These are phyloP conservation scores for Sphyrna mokarran DNA, from an alignment of 2,113 vertebrate genomes.

Conservation along the genomic window DNA sequence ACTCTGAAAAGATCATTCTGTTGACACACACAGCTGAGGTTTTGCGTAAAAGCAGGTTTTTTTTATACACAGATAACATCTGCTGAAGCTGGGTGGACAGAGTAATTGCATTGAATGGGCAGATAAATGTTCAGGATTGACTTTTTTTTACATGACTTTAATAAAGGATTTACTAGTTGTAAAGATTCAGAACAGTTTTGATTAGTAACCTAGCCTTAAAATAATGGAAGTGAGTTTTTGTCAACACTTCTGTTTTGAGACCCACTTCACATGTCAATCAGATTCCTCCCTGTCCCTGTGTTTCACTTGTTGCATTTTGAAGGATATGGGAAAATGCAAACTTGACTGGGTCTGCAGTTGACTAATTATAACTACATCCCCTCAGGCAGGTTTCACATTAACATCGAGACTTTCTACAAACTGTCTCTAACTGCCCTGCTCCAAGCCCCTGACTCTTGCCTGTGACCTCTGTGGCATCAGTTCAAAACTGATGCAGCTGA, in stretches of 20 bases:
- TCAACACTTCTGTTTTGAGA: neutral
- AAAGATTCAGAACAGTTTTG: slow-evolving; percentile 16
- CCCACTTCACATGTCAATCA: neutral
- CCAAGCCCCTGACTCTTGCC: neutral
- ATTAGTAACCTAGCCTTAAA: neutral
- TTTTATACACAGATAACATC: neutral
- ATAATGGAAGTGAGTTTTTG: neutral
- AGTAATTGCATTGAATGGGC: slow-evolving; percentile 3
- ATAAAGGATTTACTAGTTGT: slow-evolving; percentile 36
- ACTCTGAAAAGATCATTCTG: slow-evolving; percentile 16
- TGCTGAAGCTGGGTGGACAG: slow-evolving; percentile 8
- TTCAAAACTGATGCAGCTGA: neutral
- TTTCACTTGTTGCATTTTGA: neutral
- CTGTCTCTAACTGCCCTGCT: neutral
- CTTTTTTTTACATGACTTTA: slow-evolving; percentile 37
- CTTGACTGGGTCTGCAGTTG: neutral
- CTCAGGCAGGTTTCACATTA: neutral
- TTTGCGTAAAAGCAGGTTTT: neutral
- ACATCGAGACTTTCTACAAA: neutral
- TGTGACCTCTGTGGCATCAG: neutral
- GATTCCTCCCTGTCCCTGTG: neutral
- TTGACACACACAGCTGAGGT: neutral
- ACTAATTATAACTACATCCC: neutral
- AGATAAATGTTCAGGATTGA: slow-evolving; percentile 19
- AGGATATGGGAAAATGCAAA: neutral